Evolutionary conservation across 2,888 invertebrate genomes (phyloP).

Genomic region (Marasmarcha lunaedactyla): DNA sequence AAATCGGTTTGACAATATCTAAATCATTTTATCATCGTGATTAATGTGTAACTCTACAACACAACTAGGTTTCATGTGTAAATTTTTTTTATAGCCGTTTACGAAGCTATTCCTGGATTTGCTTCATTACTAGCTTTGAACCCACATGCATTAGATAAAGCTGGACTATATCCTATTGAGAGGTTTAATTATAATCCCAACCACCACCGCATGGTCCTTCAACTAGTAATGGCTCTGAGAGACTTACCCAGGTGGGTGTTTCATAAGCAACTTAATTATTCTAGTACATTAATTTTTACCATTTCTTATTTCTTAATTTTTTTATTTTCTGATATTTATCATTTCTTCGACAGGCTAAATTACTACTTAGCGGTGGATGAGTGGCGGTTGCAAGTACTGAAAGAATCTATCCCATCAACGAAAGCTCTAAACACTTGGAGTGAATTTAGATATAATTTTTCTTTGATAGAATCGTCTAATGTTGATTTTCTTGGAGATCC

Average conservation of each 20-base stretch:
- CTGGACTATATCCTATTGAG: slow-evolving; percentile 52
- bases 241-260: slow-evolving; percentile 62
- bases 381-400: slow-evolving; percentile 62
- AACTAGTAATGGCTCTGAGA: slow-evolving; percentile 63
- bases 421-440: slow-evolving; percentile 58
- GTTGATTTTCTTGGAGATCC: slow-evolving; percentile 63
- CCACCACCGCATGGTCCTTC: slow-evolving; percentile 54
- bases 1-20: too few species aligned
- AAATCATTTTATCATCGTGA: too few species aligned
- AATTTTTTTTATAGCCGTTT: slow-evolving; percentile 49
- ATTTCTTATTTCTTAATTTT: too few species aligned
- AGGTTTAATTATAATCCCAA: slow-evolving; percentile 51
- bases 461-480: slow-evolving; percentile 50
- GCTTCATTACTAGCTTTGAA: slow-evolving; percentile 62
- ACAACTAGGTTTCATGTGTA: too few species aligned
- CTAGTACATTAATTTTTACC: neutral
- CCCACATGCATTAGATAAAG: slow-evolving; percentile 56
- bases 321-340: too few species aligned
- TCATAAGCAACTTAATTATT: slow-evolving; percentile 1
- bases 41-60: too few species aligned
- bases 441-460: slow-evolving; percentile 56
- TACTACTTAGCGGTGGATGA: slow-evolving; percentile 68
- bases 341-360: slow-evolving; percentile 40
- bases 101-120: slow-evolving; percentile 66
- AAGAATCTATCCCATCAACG: slow-evolving; percentile 37